Evolutionary conservation across 2,888 invertebrate species (phyloP).

Genomic region (Rhagonycha lutea): DNA sequence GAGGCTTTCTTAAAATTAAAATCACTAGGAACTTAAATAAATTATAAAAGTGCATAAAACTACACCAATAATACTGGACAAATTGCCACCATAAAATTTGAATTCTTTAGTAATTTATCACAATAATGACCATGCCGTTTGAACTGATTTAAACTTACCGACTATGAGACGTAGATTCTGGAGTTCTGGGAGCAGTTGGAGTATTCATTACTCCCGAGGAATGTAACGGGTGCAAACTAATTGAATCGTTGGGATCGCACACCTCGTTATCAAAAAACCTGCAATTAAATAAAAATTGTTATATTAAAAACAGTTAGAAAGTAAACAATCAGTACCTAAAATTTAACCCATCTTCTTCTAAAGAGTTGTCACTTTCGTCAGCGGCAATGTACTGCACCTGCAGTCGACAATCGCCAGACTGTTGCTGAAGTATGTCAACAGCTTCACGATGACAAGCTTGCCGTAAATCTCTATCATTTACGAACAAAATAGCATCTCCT

Average conservation of each 20-base stretch:
- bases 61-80: not conserved
- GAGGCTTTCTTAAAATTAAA: not conserved
- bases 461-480: slow-evolving; percentile 77
- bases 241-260: slow-evolving; percentile 48
- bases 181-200: slow-evolving; percentile 70
- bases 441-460: slow-evolving; percentile 82
- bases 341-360: slow-evolving; percentile 62
- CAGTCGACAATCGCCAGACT: slow-evolving; percentile 75
- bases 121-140: not conserved
- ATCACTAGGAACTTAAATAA: not conserved
- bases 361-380: slow-evolving; percentile 69
- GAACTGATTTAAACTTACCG: slow-evolving; percentile 48
- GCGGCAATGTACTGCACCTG: slow-evolving; percentile 78
- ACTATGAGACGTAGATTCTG: slow-evolving; percentile 56
- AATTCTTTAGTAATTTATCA: not conserved
- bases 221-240: slow-evolving; percentile 47
- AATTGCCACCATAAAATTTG: not conserved
- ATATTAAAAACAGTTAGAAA: not conserved
- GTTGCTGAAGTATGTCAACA: slow-evolving; percentile 76
- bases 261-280: slow-evolving; percentile 58
- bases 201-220: slow-evolving; percentile 60
- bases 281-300: slow-evolving; percentile 36
- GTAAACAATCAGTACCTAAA: slow-evolving; percentile 52
- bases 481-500: slow-evolving; percentile 82
- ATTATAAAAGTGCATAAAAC: not conserved